Evolutionary conservation across 53 echinoderm and acorn worm species (phyloP).

Genomic region (Temnopleurus reevesii): DNA sequence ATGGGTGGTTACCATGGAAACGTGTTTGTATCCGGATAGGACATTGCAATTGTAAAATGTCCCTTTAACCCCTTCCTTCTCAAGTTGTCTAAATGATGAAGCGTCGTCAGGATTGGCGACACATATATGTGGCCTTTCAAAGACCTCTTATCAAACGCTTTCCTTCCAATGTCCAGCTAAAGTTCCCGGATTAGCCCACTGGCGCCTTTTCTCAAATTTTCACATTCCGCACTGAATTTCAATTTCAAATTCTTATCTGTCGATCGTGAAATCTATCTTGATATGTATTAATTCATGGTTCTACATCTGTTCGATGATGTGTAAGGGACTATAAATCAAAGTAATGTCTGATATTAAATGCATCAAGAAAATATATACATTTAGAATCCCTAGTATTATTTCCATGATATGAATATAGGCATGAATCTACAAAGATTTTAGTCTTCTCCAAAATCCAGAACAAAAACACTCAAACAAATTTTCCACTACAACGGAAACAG

Average conservation of each 20-base stretch:
- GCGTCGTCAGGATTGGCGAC: background rate
- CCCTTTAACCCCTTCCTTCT: conserved; percentile 22
- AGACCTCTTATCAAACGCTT: background rate
- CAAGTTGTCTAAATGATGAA: conserved; percentile 15
- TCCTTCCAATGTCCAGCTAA: background rate
- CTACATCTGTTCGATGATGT: background rate
- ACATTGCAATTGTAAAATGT: conserved; percentile 19
- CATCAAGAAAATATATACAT: background rate
- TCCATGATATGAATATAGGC: background rate
- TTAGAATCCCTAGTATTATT: background rate
- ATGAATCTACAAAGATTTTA: too few species aligned
- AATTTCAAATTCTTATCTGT: background rate
- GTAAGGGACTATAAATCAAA: conserved; percentile 9
- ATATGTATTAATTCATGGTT: conserved; percentile 23
- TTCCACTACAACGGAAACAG: too few species aligned
- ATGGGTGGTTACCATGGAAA: conserved; percentile 6
- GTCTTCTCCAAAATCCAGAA: too few species aligned
- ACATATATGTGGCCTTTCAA: conserved; percentile 1
- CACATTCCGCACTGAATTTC: conserved; percentile 24
- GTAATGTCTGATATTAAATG: background rate
- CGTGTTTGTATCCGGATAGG: conserved; percentile 1
- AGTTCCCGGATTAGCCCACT: background rate
- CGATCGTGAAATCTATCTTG: conserved; percentile 6
- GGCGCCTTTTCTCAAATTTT: conserved; percentile 3
- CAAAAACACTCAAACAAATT: too few species aligned